phyloP scores from a whole-genome alignment of 2,888 invertebrate species.

The Mesochorus sp. region DNA sequence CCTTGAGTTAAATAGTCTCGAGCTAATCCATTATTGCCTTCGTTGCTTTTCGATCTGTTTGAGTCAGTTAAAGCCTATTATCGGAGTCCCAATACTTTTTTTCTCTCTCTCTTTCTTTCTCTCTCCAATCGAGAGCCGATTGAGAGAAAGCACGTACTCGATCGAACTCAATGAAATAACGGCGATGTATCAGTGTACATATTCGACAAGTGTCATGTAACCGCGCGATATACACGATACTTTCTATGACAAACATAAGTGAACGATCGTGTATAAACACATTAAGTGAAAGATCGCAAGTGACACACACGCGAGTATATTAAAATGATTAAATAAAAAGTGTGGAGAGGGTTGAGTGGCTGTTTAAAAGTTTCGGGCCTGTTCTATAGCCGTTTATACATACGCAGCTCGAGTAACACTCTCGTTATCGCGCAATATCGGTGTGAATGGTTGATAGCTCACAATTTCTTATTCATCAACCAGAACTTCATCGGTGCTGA shows the following conservation, averaged over 20 bases:
- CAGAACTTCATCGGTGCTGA: background rate
- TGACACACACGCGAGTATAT: background rate
- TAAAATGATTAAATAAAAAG: background rate
- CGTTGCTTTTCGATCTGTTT: background rate
- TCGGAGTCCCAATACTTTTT: conserved; percentile 2
- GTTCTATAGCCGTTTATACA: background rate
- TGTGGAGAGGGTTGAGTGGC: background rate
- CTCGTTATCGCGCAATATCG: background rate
- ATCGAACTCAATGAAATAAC: conserved; percentile 26
- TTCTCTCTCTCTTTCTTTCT: too few species aligned
- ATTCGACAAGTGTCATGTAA: background rate
- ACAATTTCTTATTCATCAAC: conserved; percentile 9
- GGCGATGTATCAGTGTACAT: background rate
- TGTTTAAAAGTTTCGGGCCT: background rate
- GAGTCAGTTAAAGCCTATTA: background rate
- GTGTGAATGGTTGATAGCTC: background rate
- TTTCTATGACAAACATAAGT: background rate
- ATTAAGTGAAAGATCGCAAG: background rate
- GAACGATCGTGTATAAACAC: background rate
- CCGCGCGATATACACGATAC: background rate
- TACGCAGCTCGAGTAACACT: background rate
- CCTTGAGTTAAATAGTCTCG: background rate
- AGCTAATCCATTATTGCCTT: background rate
- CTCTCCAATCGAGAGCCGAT: background rate
- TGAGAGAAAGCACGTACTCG: conserved; percentile 8